Conservation (phyloP, 2,888 invertebrate species). For the Morpho helenor region DNA sequence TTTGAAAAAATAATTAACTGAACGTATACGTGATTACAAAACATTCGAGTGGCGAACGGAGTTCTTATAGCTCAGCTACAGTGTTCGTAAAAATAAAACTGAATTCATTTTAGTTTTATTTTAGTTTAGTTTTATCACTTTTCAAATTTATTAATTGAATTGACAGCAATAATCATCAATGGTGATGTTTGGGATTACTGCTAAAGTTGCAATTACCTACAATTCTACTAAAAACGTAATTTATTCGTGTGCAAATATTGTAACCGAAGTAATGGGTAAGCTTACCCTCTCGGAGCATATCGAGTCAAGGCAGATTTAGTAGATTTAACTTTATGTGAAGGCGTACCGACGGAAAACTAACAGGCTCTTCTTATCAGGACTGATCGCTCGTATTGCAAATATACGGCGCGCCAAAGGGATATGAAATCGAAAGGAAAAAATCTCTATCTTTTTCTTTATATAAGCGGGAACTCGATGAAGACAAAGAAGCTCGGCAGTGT, state of each 20-base stretch:
- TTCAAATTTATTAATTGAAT: no score
- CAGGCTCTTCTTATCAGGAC: slow-evolving; percentile 37
- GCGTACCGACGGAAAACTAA: slow-evolving; percentile 39
- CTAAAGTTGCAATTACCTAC: no score
- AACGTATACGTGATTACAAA: no score
- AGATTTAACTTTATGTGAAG: slow-evolving; percentile 45
- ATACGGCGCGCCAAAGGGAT: slow-evolving; percentile 27
- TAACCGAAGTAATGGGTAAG: slow-evolving; percentile 45
- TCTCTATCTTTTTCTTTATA: slow-evolving; percentile 6
- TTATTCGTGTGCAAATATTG: slow-evolving; percentile 46
- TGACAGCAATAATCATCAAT: no score
- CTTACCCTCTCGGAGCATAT: slow-evolving; percentile 46
- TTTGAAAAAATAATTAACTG: no score
- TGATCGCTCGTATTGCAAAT: slow-evolving; percentile 25
- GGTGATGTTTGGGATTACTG: no score
- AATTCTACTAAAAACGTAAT: slow-evolving; percentile 32
- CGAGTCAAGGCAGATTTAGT: slow-evolving; percentile 42
- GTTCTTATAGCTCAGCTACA: no score
- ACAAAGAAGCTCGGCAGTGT: slow-evolving; percentile 8
- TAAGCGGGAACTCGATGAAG: slow-evolving; percentile 9
- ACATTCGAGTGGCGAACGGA: no score
- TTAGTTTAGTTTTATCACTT: no score
- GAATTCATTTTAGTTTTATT: no score
- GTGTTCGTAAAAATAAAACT: no score
- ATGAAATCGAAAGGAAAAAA: slow-evolving; percentile 25